phyloP scores from a whole-genome alignment of 2,888 invertebrate species.

The Hololepta plana region DNA sequence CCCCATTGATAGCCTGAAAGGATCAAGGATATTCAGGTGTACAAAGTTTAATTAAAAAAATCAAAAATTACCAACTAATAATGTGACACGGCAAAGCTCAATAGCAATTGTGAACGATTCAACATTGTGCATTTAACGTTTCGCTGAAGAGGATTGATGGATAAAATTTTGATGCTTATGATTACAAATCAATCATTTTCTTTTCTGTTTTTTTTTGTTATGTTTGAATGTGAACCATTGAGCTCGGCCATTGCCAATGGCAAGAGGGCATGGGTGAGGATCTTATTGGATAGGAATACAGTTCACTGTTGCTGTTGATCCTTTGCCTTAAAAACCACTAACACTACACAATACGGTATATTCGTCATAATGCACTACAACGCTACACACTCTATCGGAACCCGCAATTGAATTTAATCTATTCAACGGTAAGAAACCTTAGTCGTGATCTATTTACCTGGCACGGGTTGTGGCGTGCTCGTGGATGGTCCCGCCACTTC shows the following conservation, averaged over 20 bases:
- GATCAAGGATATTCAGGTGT: no score
- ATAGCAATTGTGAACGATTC: constrained; percentile 25
- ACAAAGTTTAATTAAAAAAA: no score
- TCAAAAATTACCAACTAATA: no score
- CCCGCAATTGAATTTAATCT: background rate
- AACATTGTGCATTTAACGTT: no score
- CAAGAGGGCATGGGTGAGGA: constrained; percentile 5
- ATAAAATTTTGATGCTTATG: no score
- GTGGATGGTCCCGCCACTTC: constrained; percentile 22
- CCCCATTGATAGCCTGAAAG: constrained; percentile 65
- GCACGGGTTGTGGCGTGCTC: constrained; percentile 17
- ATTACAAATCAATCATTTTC: no score
- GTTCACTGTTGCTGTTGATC: constrained; percentile 24
- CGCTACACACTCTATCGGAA: no score
- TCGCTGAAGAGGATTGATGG: no score
- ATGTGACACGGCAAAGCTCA: constrained; percentile 24
- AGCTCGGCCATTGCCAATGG: constrained; percentile 23
- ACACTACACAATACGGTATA: constrained; percentile 7
- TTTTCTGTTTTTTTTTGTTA: no score
- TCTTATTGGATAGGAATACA: constrained; percentile 1
- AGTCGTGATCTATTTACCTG: constrained; percentile 13
- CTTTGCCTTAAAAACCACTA: constrained; percentile 17
- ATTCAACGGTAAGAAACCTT: constrained; percentile 1
- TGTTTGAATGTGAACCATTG: no score
- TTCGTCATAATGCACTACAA: no score